phyloP scores from a whole-genome alignment of 1,140 invertebrate genomes.

The Halyomorpha halys region DNA sequence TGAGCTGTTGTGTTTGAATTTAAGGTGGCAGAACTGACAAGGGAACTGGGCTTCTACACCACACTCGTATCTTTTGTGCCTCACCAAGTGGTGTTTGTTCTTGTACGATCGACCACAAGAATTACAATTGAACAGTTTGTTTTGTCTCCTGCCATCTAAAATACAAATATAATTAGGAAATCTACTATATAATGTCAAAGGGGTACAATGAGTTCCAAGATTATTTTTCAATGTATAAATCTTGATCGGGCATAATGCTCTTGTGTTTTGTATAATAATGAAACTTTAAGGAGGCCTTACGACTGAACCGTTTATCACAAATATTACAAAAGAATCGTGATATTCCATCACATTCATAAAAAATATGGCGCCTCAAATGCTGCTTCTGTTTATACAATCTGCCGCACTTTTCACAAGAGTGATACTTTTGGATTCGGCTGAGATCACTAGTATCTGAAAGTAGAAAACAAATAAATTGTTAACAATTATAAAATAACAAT shows the following conservation, averaged over 20 bases:
- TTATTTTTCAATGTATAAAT: no score
- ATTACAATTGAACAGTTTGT: slow-evolving; percentile 19
- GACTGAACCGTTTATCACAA: slow-evolving; percentile 39
- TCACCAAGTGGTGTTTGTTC: slow-evolving; percentile 24
- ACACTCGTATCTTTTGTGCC: slow-evolving; percentile 49
- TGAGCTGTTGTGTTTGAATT: slow-evolving; percentile 27
- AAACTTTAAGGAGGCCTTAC: slow-evolving; percentile 38
- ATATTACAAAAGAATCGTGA: slow-evolving; percentile 43
- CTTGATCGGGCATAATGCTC: neutral
- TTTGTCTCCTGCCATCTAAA: neutral
- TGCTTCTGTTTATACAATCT: slow-evolving; percentile 28
- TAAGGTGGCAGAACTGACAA: slow-evolving; percentile 33
- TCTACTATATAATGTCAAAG: no score
- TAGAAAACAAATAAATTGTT: no score
- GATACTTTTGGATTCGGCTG: neutral
- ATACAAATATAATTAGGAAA: neutral
- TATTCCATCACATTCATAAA: slow-evolving; percentile 38
- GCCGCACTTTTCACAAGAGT: slow-evolving; percentile 33
- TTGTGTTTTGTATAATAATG: slow-evolving; percentile 22
- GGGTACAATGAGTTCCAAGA: no score
- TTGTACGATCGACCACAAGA: slow-evolving; percentile 31
- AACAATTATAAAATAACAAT: no score
- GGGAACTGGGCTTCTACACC: slow-evolving; percentile 44
- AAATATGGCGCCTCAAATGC: slow-evolving; percentile 38
- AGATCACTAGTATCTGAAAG: neutral